Percentiles rank a stretch among this genome's conserved stretches.
Conservation (phyloP, 2,888 invertebrate genomes). For the Idaea biselata region DNA sequence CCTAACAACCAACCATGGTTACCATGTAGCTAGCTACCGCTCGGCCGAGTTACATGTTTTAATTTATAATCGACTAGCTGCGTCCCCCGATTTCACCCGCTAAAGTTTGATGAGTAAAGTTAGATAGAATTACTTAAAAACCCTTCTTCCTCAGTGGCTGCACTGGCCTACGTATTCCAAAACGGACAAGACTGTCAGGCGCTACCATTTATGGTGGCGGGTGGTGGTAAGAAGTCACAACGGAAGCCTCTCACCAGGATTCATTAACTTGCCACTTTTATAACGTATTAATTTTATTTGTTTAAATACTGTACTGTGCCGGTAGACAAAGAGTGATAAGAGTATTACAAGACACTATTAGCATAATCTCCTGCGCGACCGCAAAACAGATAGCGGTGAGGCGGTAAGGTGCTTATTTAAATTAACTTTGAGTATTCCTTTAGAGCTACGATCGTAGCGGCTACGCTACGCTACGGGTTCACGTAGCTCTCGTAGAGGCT, state of each 20-base stretch:
- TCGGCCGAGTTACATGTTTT: too few species aligned
- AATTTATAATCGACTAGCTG: too few species aligned
- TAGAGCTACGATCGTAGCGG: slow-evolving; percentile 3
- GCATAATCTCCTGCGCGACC: slow-evolving; percentile 73
- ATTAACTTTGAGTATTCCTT: slow-evolving; percentile 55
- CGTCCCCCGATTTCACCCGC: too few species aligned
- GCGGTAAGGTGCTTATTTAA: slow-evolving; percentile 77
- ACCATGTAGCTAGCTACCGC: too few species aligned
- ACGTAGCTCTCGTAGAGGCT: slow-evolving; percentile 35
- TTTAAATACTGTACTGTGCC: slow-evolving; percentile 39
- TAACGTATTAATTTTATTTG: slow-evolving; percentile 30
- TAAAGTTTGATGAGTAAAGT: too few species aligned
- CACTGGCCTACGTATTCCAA: neutral
- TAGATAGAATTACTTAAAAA: too few species aligned
- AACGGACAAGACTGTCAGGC: too few species aligned
- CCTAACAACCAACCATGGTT: too few species aligned
- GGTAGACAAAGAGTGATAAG: slow-evolving; percentile 73
- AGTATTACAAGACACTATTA: slow-evolving; percentile 70
- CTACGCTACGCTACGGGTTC: slow-evolving; percentile 32
- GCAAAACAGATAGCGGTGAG: slow-evolving; percentile 75
- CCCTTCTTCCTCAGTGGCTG: too few species aligned
- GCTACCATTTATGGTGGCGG: too few species aligned
- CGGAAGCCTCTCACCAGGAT: too few species aligned
- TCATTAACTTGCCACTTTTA: slow-evolving; percentile 2
- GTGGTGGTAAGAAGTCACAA: too few species aligned